Conservation (phyloP, 2,797 vertebrate genomes). For the Orientallactaga sibirica region DNA sequence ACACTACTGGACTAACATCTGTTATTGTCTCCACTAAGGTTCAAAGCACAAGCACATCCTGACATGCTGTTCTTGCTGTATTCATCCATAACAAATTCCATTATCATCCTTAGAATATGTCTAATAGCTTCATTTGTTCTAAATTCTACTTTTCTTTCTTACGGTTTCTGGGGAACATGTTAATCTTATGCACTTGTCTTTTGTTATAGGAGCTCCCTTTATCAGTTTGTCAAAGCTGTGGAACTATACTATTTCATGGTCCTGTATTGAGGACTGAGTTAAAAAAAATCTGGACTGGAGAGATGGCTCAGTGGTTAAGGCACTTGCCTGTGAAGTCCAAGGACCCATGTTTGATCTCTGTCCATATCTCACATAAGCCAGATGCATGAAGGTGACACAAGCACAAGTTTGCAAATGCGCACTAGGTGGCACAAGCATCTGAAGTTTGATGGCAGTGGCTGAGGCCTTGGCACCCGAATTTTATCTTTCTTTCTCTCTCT, state of each 20-base stretch:
- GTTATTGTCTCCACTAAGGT: neutral
- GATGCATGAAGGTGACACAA: no score
- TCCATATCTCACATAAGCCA: no score
- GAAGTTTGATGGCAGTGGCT: no score
- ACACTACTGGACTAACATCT: neutral
- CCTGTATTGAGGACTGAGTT: neutral
- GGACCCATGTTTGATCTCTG: no score
- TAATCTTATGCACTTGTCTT: neutral
- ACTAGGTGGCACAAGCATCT: no score
- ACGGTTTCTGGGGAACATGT: neutral
- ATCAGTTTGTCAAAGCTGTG: neutral
- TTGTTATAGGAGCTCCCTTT: neutral
- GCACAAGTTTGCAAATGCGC: no score
- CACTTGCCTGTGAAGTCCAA: no score
- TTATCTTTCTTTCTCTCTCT: no score
- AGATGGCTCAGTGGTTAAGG: no score
- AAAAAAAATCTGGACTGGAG: neutral
- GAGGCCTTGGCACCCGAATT: no score
- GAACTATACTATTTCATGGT: neutral
- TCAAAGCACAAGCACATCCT: neutral
- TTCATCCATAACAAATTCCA: neutral
- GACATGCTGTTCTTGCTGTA: neutral
- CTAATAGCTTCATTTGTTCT: neutral
- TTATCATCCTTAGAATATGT: slow-evolving; percentile 9
- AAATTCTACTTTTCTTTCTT: neutral